Evolutionary conservation across 2,797 vertebrate genomes (phyloP).

Genomic region (Alfaro cultratus): DNA sequence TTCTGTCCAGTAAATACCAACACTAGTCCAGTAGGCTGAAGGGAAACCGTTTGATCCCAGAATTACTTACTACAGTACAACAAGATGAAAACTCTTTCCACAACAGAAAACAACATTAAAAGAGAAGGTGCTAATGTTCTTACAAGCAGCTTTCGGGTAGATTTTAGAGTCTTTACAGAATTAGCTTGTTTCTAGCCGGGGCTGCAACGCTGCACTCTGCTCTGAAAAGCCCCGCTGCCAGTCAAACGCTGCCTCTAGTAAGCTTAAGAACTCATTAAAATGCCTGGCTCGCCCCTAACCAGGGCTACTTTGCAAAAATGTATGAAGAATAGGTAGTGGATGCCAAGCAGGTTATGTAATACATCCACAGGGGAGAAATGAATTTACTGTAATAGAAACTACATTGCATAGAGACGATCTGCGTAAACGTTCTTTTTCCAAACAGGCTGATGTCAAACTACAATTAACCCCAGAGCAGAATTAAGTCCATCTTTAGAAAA

Average conservation of each 20-base stretch:
- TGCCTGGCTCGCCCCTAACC: constrained; percentile 19
- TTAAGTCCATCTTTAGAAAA: not conserved
- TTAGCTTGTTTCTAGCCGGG: constrained; percentile 2
- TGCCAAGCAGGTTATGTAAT: constrained; percentile 33
- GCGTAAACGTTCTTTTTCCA: not conserved
- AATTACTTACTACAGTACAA: not conserved
- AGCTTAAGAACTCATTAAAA: constrained; percentile 43
- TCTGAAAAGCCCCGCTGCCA: constrained; percentile 39
- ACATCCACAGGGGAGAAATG: constrained; percentile 24
- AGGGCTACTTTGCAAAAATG: too few species aligned
- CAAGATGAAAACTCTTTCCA: constrained; percentile 29
- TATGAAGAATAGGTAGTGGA: constrained; percentile 24
- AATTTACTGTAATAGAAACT: constrained; percentile 11
- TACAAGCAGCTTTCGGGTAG: constrained; percentile 10
- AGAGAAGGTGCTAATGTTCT: constrained; percentile 2
- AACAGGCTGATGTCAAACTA: not conserved
- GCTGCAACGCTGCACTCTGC: constrained; percentile 21
- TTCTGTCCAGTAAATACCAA: not conserved
- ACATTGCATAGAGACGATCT: constrained; percentile 15
- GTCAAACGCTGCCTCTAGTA: constrained; percentile 42
- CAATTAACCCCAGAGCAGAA: not conserved
- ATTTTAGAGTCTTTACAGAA: constrained; percentile 2
- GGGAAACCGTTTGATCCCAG: constrained; percentile 15
- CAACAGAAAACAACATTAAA: constrained; percentile 11
- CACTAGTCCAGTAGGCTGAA: not conserved